These are phyloP conservation scores for Motacilla tschutschensis DNA, from an alignment of 2,113 vertebrate genomes.

Conservation along the genomic window DNA sequence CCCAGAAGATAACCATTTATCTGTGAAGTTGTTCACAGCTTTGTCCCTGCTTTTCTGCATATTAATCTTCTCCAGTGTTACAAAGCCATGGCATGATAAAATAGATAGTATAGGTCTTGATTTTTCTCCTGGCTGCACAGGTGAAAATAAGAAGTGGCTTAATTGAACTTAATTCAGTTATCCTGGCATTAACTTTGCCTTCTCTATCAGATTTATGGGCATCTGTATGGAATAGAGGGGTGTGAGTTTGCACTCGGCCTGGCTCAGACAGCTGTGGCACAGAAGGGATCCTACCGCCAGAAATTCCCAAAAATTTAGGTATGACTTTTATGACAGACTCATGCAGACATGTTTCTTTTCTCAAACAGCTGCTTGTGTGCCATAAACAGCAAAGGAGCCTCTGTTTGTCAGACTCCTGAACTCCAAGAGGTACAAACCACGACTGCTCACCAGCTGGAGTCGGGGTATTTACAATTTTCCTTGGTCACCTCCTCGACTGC, in stretches of 20 bases:
- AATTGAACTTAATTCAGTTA: neutral
- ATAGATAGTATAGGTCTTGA: neutral
- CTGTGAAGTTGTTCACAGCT: neutral
- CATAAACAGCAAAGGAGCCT: conserved; percentile 15
- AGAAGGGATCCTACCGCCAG: neutral
- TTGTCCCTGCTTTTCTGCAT: neutral
- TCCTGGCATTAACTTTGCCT: neutral
- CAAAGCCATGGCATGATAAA: neutral
- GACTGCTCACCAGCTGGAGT: neutral
- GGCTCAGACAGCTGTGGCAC: neutral
- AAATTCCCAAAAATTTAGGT: neutral
- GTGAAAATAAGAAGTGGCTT: neutral
- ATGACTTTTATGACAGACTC: neutral
- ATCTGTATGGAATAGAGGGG: neutral
- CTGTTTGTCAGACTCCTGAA: conserved; percentile 6
- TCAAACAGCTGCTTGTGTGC: neutral
- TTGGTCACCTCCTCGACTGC: neutral
- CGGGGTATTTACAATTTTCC: neutral
- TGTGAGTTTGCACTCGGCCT: neutral
- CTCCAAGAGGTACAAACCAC: neutral
- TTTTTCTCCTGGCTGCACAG: neutral
- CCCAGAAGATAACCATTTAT: neutral
- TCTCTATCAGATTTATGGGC: neutral
- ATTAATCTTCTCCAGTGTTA: neutral
- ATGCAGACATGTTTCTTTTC: neutral